A percentile compares a stretch with the other conserved stretches of the same genome.
Conservation (phyloP, 92 coral and sea anemone species). For the Porites rus region DNA sequence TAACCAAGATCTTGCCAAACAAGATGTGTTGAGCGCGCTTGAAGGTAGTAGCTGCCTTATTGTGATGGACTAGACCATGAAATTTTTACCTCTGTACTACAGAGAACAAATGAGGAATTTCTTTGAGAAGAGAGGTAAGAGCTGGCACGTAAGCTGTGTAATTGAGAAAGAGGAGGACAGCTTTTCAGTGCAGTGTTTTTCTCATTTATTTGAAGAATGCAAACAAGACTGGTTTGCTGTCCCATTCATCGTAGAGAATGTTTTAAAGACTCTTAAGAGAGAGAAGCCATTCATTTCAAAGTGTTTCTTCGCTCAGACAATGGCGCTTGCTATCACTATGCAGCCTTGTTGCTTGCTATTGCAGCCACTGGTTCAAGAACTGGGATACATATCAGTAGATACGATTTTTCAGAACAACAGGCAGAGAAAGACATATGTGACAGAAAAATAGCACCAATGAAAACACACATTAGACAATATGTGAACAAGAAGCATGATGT, state of each 20-base stretch:
- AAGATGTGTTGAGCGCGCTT: slow-evolving; percentile 12
- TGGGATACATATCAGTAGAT: slow-evolving; percentile 26
- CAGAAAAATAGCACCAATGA: slow-evolving; percentile 56
- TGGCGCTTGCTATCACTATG: slow-evolving; percentile 56
- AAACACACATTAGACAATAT: slow-evolving; percentile 52
- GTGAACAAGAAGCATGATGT: slow-evolving; percentile 13
- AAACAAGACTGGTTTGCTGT: slow-evolving; percentile 42
- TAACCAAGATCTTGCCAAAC: slow-evolving; percentile 43
- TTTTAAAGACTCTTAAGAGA: slow-evolving; percentile 20
- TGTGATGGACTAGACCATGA: slow-evolving; percentile 54
- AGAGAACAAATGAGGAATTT: slow-evolving; percentile 46
- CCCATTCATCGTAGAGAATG: slow-evolving; percentile 9
- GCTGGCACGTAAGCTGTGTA: slow-evolving; percentile 47
- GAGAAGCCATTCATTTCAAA: slow-evolving; percentile 36
- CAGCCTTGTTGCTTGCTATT: slow-evolving; percentile 43
- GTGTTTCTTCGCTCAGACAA: slow-evolving; percentile 60
- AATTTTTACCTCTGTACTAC: slow-evolving; percentile 25
- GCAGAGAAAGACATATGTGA: slow-evolving; percentile 62
- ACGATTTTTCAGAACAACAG: slow-evolving; percentile 58
- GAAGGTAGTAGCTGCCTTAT: slow-evolving; percentile 16
- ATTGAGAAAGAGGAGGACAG: slow-evolving; percentile 1
- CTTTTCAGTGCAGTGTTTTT: slow-evolving; percentile 28
- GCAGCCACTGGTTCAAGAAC: slow-evolving; percentile 27
- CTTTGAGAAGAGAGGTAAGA: slow-evolving; percentile 36
- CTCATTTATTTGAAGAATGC: slow-evolving; percentile 34